phyloP scores from a whole-genome alignment of 2,888 invertebrate species.

The Platypus cylindrus region DNA sequence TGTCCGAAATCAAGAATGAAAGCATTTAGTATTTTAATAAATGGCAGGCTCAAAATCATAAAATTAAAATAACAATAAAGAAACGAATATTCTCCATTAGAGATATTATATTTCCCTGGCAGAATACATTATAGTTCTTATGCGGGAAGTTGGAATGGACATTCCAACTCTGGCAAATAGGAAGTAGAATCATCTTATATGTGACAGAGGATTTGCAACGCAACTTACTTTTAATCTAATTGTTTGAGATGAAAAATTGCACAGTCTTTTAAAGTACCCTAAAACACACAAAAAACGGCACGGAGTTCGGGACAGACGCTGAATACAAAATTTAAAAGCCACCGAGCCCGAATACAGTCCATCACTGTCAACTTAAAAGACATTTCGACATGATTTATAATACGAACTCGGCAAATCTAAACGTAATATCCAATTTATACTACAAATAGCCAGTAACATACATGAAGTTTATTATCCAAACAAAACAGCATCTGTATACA shows the following conservation, averaged over 20 bases:
- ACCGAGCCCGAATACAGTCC: conserved; percentile 13
- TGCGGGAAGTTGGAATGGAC: conserved; percentile 11
- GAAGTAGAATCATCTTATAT: conserved; percentile 6
- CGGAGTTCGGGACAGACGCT: conserved; percentile 16
- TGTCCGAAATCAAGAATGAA: background rate
- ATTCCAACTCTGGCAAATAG: conserved; percentile 1
- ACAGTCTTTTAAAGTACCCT: conserved; percentile 14
- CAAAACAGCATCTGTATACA: conserved; percentile 10
- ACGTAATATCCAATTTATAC: conserved; percentile 19
- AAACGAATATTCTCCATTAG: conserved; percentile 16
- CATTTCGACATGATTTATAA: conserved; percentile 18
- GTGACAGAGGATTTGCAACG: conserved; percentile 12
- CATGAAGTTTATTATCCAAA: conserved; percentile 15
- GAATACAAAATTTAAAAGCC: conserved; percentile 17
- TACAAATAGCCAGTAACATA: conserved; percentile 17
- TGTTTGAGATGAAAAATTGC: conserved; percentile 17
- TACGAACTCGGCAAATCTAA: conserved; percentile 16
- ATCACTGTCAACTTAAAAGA: conserved; percentile 17
- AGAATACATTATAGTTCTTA: conserved; percentile 14
- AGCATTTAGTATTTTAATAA: too few relatives aligned
- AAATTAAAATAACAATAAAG: conserved; percentile 12
- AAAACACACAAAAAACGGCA: conserved; percentile 16
- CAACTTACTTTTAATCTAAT: conserved; percentile 17
- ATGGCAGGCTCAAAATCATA: too few relatives aligned
- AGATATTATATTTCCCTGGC: conserved; percentile 14